A percentile compares a stretch with the other conserved stretches of the same genome.
These are phyloP conservation scores for Rotaria magnacalcarata DNA, from an alignment of 2,888 invertebrate genomes.

Conservation along the genomic window DNA sequence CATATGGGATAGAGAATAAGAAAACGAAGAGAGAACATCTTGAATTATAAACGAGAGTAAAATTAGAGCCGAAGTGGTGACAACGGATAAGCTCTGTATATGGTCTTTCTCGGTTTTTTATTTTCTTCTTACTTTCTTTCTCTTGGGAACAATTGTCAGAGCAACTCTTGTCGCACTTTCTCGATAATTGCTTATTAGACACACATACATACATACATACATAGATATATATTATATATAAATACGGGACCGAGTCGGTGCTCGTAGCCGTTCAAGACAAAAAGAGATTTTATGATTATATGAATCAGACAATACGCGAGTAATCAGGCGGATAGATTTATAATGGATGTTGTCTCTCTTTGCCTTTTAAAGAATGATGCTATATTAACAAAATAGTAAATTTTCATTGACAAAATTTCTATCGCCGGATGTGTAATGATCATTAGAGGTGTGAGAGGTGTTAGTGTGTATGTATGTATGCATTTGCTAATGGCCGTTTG, in stretches of 20 bases:
- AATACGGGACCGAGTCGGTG: background rate
- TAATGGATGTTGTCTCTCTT: background rate
- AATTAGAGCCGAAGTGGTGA: conserved; percentile 8
- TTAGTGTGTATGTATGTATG: conserved; percentile 15
- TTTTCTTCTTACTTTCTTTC: background rate
- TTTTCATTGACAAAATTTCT: conserved; percentile 1
- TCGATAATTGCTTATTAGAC: conserved; percentile 29
- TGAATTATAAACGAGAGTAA: conserved; percentile 25
- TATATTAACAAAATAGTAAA: background rate
- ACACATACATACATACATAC: background rate
- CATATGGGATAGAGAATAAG: conserved; percentile 16
- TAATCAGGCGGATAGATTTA: background rate
- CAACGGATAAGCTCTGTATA: conserved; percentile 18
- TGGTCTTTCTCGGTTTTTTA: background rate
- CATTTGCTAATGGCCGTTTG: background rate
- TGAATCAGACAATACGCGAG: background rate
- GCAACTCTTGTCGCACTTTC: conserved; percentile 6
- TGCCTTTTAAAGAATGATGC: background rate
- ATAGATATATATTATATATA: too few species aligned
- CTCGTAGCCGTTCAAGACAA: background rate
- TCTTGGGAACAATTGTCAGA: conserved; percentile 12
- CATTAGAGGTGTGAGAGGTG: conserved; percentile 26
- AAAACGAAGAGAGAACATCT: conserved; percentile 4
- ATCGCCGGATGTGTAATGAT: conserved; percentile 8
- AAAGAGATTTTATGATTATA: background rate